These are phyloP conservation scores for Chascanopsetta lugubris DNA, from an alignment of 2,113 vertebrate species.

Conservation along the genomic window DNA sequence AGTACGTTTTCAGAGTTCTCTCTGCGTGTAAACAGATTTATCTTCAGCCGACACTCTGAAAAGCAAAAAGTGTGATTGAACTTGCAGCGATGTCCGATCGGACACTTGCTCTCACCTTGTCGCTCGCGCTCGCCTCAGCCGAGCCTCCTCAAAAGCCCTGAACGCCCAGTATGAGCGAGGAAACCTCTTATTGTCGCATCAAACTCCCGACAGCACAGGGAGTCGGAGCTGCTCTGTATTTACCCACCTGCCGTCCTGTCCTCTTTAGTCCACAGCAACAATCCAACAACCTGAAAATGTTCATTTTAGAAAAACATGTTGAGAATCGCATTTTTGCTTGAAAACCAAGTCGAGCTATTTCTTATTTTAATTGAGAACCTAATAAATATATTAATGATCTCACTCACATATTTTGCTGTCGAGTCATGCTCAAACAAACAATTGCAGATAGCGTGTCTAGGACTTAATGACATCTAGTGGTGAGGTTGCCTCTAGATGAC, in stretches of 20 bases:
- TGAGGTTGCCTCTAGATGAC: too few species aligned
- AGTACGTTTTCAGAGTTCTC: background rate
- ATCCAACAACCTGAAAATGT: constrained; percentile 1
- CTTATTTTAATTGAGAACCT: background rate
- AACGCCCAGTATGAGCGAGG: constrained; percentile 55
- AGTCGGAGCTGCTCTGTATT: constrained; percentile 59
- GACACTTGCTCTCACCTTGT: constrained; percentile 69
- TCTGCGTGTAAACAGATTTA: constrained; percentile 6
- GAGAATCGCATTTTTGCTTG: background rate
- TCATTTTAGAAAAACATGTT: background rate
- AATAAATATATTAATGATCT: background rate
- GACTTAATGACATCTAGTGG: too few species aligned
- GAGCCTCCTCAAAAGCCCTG: constrained; percentile 23
- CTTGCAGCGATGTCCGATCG: constrained; percentile 53
- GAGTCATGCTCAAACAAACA: too few species aligned
- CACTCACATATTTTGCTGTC: too few species aligned
- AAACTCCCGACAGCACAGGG: constrained; percentile 67
- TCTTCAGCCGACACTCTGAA: constrained; percentile 23
- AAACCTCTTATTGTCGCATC: constrained; percentile 76
- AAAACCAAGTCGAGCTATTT: background rate
- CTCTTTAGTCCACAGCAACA: background rate
- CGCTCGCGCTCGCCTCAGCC: constrained; percentile 51
- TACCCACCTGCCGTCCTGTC: constrained; percentile 52
- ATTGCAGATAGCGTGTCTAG: too few species aligned
- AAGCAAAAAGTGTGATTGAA: constrained; percentile 25